Conservation (phyloP, 2,113 vertebrate genomes). For the Mustelus asterias region DNA sequence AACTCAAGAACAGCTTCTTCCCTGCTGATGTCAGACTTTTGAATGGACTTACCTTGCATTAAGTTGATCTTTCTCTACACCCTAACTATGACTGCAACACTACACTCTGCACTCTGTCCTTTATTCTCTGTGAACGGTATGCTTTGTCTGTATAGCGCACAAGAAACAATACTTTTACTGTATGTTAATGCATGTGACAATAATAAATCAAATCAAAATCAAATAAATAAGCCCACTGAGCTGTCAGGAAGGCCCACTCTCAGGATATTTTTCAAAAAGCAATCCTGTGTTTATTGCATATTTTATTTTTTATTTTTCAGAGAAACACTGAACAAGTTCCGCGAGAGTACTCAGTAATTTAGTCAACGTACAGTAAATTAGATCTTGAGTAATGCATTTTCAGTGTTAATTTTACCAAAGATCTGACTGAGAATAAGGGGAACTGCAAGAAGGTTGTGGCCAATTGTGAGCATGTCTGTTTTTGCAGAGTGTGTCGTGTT, state of each 20-base stretch:
- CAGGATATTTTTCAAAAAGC: neutral
- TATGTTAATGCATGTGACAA: no score
- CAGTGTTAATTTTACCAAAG: neutral
- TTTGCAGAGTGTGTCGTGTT: neutral
- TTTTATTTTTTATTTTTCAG: neutral
- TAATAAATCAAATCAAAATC: no score
- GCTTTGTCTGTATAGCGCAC: no score
- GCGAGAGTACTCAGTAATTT: neutral
- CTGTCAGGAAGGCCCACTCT: neutral
- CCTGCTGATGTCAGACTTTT: no score
- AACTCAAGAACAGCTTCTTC: no score
- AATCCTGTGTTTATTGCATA: neutral
- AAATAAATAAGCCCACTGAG: neutral
- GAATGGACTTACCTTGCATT: no score
- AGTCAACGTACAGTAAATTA: neutral
- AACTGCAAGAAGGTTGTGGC: conserved; percentile 15
- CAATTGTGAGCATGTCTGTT: neutral
- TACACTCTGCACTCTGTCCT: no score
- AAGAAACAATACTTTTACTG: no score
- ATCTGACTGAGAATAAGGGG: neutral
- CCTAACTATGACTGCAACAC: no score
- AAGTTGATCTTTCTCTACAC: no score
- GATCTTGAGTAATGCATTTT: neutral
- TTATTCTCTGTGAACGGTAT: no score
- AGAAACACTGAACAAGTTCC: neutral